These are phyloP conservation scores for Meriones psammophilus DNA, from an alignment of 2,797 vertebrate genomes.

Conservation along the genomic window DNA sequence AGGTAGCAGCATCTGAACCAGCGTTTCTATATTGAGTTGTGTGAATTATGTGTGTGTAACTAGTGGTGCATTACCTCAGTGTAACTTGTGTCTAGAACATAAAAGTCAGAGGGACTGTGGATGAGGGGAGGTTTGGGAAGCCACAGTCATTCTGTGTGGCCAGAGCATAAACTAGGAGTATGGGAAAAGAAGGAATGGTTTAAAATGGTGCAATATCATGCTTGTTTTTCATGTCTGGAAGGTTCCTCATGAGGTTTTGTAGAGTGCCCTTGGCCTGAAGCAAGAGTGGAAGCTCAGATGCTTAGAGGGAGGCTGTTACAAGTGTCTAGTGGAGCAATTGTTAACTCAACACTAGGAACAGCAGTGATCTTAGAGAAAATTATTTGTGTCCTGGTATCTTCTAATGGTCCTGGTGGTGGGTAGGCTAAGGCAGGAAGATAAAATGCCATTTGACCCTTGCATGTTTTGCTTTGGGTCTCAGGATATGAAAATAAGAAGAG, in stretches of 20 bases:
- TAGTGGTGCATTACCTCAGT: not conserved
- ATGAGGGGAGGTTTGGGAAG: not conserved
- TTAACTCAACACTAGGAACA: not conserved
- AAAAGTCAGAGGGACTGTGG: not conserved
- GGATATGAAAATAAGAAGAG: not conserved
- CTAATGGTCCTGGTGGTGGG: not conserved
- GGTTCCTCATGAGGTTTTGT: not conserved
- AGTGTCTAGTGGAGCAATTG: not conserved
- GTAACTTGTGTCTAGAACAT: not conserved
- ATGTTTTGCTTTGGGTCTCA: not conserved
- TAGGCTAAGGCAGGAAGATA: not conserved
- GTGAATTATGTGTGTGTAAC: not conserved
- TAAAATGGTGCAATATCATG: not conserved
- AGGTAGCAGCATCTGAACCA: not conserved
- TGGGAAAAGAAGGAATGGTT: not conserved
- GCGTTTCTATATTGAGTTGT: not conserved
- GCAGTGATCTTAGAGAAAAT: not conserved
- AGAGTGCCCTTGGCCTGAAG: not conserved
- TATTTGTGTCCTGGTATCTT: not conserved
- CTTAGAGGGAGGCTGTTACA: not conserved
- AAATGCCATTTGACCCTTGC: not conserved
- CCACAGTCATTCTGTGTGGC: not conserved
- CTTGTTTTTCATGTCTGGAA: not conserved
- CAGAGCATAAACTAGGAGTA: not conserved
- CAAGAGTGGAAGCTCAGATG: not conserved